Base-by-base conservation (phyloP, 2,888 invertebrate genomes). In the Sinelater perroti region DNA sequence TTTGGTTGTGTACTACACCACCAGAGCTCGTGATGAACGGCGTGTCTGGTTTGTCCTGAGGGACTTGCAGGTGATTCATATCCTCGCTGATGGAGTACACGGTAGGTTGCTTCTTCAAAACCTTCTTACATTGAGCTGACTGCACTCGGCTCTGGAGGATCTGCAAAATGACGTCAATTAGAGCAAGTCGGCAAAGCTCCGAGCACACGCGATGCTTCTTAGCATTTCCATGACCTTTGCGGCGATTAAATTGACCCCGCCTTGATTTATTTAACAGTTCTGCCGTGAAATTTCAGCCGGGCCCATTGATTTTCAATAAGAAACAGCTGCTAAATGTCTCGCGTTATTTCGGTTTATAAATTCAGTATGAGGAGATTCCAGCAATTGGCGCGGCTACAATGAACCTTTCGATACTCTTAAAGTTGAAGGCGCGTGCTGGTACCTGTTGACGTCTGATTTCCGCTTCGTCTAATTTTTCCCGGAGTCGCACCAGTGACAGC, bases 401-500 rank as follows among this genome's bases (percentile, higher is more conserved):
- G n/a, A n/a, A n/a, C n/a, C n/a, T n/a, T n/a, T n/a, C n/a, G n/a
- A n/a, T n/a, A n/a, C n/a, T n/a, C n/a, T n/a, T n/a, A n/a, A n/a
- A n/a, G n/a, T n/a, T n/a, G n/a, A n/a, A n/a, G n/a, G n/a, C n/a
- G n/a, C n/a, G n/a, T 33, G 14, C 1, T 33, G 13, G 1, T 67
- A 77, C 77, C 79, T 85, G 83, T 65, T 83, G 82, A 52, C 90
- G 82, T 58, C 91, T 81, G 60, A 83, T 82, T 68, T 90, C 90
- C 0, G 90, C 91, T 56, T 87, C 88, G 13, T 87, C 88, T 60
- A 89, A 78, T 70, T 88, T 90, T 70, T 86, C 88, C 68, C 87
- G 85, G 20, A 90, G 81, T 59, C 86, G 84, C 16, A 87, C 84
- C 31, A 88, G 76, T 2, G 76, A 74, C 4, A 72, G 60, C 24